Evolutionary conservation across 1,140 invertebrate genomes (phyloP).

Genomic region (Procambarus clarkii): DNA sequence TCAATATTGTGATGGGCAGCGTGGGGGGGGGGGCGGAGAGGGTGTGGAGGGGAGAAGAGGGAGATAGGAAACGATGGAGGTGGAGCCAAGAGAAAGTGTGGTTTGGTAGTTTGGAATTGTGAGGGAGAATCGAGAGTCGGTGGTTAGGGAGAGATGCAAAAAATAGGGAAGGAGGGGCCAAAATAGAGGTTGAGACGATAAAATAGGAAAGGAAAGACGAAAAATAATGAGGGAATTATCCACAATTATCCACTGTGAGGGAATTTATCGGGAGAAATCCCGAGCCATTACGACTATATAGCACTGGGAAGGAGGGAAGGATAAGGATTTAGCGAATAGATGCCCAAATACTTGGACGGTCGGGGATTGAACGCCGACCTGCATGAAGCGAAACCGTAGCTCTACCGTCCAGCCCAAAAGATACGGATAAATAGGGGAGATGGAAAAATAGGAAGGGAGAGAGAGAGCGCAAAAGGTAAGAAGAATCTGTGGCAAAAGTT

Average conservation of each 20-base stretch:
- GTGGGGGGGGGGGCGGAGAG: neutral
- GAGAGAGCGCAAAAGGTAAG: too few relatives aligned
- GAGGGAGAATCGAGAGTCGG: neutral
- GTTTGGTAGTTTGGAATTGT: neutral
- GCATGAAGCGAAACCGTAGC: too few relatives aligned
- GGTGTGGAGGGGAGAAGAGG: constrained; percentile 10
- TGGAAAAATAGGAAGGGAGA: neutral
- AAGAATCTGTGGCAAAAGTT: too few relatives aligned
- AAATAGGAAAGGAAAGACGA: too few relatives aligned
- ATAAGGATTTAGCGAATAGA: neutral
- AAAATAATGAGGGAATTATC: too few relatives aligned
- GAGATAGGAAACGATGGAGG: neutral
- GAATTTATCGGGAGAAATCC: too few relatives aligned
- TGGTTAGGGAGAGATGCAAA: too few relatives aligned
- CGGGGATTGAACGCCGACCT: too few relatives aligned
- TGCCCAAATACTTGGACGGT: too few relatives aligned
- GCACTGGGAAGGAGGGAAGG: neutral
- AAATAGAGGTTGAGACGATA: too few relatives aligned
- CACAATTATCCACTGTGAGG: too few relatives aligned
- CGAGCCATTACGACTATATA: too few relatives aligned
- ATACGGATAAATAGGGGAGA: neutral
- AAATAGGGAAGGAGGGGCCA: neutral
- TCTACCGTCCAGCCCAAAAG: neutral
- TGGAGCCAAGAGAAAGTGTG: neutral
- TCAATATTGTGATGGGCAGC: constrained; percentile 69